These are phyloP conservation scores for Campylomormyrus tamandua DNA, from an alignment of 2,113 vertebrate species.

Conservation along the genomic window DNA sequence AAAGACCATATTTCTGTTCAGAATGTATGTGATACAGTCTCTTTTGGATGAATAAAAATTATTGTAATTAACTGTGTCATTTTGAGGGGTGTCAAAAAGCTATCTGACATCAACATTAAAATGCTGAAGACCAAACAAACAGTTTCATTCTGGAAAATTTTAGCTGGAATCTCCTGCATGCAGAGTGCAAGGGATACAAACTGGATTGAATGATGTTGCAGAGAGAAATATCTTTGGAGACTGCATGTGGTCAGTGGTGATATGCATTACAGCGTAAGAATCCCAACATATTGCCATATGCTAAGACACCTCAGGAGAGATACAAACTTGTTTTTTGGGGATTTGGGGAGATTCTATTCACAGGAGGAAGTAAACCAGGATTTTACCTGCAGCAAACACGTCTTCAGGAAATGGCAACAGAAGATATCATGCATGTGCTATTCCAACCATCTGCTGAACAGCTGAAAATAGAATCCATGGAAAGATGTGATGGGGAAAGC, in stretches of 20 bases:
- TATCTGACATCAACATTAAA: neutral
- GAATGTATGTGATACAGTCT: neutral
- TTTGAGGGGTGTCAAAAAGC: neutral
- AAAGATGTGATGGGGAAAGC: neutral
- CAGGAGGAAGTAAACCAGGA: neutral
- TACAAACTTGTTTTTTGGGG: neutral
- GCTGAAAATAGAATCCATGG: neutral
- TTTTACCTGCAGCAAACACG: neutral
- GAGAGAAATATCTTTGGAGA: neutral
- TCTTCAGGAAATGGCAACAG: neutral
- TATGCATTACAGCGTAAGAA: neutral
- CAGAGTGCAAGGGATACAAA: neutral
- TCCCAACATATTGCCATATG: neutral
- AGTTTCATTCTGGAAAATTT: neutral
- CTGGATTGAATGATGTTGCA: neutral
- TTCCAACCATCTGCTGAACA: neutral
- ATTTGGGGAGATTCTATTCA: neutral
- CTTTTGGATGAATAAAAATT: neutral
- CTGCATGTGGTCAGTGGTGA: neutral
- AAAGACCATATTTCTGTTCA: neutral
- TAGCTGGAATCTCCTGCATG: neutral
- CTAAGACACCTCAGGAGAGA: neutral
- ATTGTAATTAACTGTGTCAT: neutral
- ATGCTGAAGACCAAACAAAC: neutral
- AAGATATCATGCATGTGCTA: neutral